Evolutionary conservation across 2,113 vertebrate species (phyloP), one percentile per base, ranked within the genome.

Genomic region (Thomomys bottae): DNA sequence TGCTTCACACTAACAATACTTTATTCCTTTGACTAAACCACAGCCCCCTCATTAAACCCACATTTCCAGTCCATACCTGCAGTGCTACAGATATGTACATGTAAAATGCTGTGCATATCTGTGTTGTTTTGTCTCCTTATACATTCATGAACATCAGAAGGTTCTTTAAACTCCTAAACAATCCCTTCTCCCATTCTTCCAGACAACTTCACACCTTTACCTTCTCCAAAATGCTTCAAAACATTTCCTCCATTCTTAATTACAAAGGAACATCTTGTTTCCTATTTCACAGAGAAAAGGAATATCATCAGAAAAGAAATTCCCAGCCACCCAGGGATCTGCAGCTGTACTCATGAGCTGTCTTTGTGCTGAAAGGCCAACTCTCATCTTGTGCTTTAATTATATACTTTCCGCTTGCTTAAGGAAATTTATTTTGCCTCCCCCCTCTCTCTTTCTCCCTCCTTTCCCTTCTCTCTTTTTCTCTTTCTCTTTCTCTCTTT

Each of bases 281-380:
- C 10, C 11, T 64, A 78, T 79, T 70, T 87, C 26, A 87, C 36
- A n/a, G 42, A 82, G 28, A 92, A 93, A 88, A 14, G 32, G 45
- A 3, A 68, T 61, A 17, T 23, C 49, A 68, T 75, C 26, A 57
- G 3, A 79, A 94, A 54, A 95, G 21, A 71, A 86, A 84, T 42
- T 36, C 20, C 59, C 17, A 80, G 26, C 30, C 79, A 54, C 36
- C 20, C 26, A 72, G 30, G 23, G 54, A 34, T 68, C 3, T 54
- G 30, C 21, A 70, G 49, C 32, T 83, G 32, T 85, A 5, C 21
- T 94, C 59, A 20, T 49, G 18, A 40, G 24, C 3, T n/a, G 23
- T 66, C 45, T 24, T 70, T 82, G 67, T 1, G 66, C 2, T 20
- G 24, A 75, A 87, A 12, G 12, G 2, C 49, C 84, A 18, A 84